A percentile compares a stretch with the other conserved stretches of the same genome.
These are phyloP conservation scores for Rhamnusium bicolor DNA, from an alignment of 2,888 invertebrate genomes.

Conservation along the genomic window DNA sequence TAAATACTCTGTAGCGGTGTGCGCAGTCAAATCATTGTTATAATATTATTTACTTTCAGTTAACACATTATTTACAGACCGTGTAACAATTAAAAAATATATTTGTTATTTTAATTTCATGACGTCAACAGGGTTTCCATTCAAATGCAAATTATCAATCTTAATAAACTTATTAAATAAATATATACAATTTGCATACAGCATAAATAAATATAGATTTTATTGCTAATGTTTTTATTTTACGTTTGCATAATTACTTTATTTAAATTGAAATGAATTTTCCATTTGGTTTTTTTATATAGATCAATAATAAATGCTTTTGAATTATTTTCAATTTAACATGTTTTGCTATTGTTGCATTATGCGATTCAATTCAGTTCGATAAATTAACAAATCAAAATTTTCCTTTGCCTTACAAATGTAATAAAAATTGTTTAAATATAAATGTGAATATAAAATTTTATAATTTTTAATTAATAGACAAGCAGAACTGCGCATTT, in stretches of 20 bases:
- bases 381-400: not conserved
- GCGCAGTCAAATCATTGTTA: too few relatives aligned
- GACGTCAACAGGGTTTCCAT: not conserved
- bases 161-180: conserved; percentile 3
- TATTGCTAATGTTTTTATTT: conserved; percentile 13
- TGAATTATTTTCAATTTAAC: not conserved
- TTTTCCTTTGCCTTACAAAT: not conserved
- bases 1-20: too few relatives aligned
- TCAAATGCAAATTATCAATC: conserved; percentile 19
- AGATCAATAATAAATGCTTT: conserved; percentile 4
- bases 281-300: not conserved
- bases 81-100: not conserved
- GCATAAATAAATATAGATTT: conserved; percentile 4
- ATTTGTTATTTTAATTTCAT: not conserved
- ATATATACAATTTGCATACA: not conserved
- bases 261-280: conserved; percentile 1
- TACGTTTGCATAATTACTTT: conserved; percentile 11
- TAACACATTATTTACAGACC: not conserved
- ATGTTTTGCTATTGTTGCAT: not conserved
- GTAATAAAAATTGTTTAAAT: not conserved
- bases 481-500: not conserved
- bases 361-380: not conserved
- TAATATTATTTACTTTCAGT: too few relatives aligned
- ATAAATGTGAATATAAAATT: not conserved
- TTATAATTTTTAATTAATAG: not conserved